Evolutionary conservation across 2,888 invertebrate species (phyloP).

Genomic region (Chydorus sphaericus): DNA sequence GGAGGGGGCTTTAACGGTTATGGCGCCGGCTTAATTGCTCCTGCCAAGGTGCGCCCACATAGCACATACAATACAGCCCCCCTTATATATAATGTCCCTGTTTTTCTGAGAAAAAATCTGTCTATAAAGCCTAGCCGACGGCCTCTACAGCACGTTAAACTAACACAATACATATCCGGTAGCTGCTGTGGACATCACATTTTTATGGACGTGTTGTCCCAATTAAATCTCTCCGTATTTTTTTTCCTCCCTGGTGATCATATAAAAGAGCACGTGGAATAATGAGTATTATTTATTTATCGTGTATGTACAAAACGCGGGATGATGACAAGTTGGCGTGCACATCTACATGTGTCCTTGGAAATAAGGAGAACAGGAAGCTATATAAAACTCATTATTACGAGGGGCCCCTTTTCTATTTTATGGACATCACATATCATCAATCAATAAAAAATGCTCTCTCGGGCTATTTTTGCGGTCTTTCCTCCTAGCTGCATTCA

Average conservation of each 20-base stretch:
- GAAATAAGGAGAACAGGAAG: conserved; percentile 4
- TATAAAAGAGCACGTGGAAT: not conserved
- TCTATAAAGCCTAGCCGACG: not conserved
- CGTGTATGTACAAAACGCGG: not conserved
- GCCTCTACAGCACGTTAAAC: conserved; percentile 4
- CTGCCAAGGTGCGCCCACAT: not conserved
- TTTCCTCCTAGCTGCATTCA: too few species aligned
- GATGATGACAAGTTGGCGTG: not conserved
- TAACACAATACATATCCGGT: not conserved
- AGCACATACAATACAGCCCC: not conserved
- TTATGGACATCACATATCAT: not conserved
- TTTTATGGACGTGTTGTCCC: conserved; percentile 3
- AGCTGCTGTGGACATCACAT: not conserved
- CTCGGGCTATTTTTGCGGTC: too few species aligned
- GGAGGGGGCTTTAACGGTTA: conserved; percentile 1
- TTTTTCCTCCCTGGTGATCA: too few species aligned
- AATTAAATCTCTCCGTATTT: too few species aligned
- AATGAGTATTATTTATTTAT: not conserved
- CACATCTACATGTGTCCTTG: not conserved
- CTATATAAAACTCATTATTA: conserved; percentile 2
- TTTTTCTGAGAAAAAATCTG: not conserved
- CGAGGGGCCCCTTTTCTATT: not conserved
- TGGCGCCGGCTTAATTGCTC: conserved; percentile 6
- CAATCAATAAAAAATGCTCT: too few species aligned
- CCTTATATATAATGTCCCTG: not conserved